Conservation (phyloP, 2,888 invertebrate genomes). For the Conus canariensis region DNA sequence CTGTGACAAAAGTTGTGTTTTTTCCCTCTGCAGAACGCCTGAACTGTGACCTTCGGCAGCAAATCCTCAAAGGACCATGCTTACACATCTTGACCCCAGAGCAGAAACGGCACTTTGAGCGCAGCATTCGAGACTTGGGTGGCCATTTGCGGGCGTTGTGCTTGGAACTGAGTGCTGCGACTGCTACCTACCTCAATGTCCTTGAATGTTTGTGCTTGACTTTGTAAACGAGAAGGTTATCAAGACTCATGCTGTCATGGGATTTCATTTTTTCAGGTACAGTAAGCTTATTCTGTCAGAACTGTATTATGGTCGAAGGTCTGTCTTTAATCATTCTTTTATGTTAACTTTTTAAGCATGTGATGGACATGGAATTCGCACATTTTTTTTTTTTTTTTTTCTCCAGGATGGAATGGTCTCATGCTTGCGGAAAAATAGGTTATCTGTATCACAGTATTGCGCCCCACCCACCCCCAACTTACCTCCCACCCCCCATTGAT, state of each 20-base stretch:
- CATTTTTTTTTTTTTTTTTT: no score
- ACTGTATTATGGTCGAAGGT: background rate
- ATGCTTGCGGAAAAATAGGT: no score
- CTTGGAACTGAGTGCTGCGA: conserved; percentile 21
- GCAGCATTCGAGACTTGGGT: conserved; percentile 22
- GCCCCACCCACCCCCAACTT: no score
- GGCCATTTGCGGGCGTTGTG: conserved; percentile 22
- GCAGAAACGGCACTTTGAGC: background rate
- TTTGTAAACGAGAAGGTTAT: background rate
- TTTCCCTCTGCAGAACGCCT: conserved; percentile 3
- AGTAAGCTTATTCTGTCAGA: background rate
- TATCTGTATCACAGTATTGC: no score
- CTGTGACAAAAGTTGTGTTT: no score
- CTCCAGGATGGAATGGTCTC: no score
- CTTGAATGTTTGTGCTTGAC: conserved; percentile 20
- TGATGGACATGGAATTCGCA: background rate
- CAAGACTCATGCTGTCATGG: background rate
- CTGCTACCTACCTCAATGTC: conserved; percentile 20
- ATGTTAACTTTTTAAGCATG: background rate
- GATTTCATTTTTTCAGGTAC: background rate
- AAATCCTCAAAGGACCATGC: conserved; percentile 10
- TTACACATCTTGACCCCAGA: background rate
- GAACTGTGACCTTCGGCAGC: background rate
- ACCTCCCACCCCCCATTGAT: no score
- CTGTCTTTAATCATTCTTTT: background rate